These are phyloP conservation scores for Conops quadrifasciatus DNA, from an alignment of 2,888 invertebrate genomes.

Conservation along the genomic window DNA sequence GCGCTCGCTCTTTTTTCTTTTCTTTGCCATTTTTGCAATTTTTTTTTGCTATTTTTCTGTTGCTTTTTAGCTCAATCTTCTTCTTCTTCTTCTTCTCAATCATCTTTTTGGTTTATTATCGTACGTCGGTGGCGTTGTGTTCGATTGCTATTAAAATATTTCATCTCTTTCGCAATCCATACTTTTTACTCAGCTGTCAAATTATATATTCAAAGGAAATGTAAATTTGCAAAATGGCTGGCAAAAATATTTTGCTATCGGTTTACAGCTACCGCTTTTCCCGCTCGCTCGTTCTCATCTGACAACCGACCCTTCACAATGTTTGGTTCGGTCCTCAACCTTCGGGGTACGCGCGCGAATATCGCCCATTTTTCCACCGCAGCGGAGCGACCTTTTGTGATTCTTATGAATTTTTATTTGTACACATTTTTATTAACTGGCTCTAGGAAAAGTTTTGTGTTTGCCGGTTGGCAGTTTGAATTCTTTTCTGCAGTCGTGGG, in stretches of 20 bases:
- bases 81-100: neutral
- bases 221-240: slow-evolving; percentile 28
- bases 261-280: neutral
- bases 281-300: neutral
- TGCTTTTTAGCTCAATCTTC: neutral
- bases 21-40: no score
- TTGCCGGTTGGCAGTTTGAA: neutral
- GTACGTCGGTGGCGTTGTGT: slow-evolving; percentile 5
- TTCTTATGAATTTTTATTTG: slow-evolving; percentile 16
- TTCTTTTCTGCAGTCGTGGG: neutral
- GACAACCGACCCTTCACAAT: neutral
- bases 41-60: neutral
- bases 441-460: neutral
- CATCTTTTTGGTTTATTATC: slow-evolving; percentile 14
- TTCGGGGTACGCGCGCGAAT: neutral
- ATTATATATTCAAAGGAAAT: slow-evolving; percentile 32
- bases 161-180: slow-evolving; percentile 19
- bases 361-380: slow-evolving; percentile 9
- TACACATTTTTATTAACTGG: slow-evolving; percentile 2
- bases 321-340: neutral
- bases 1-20: no score
- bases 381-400: slow-evolving; percentile 3
- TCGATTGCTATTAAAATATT: slow-evolving; percentile 22
- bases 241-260: slow-evolving; percentile 27
- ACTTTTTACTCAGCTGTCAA: slow-evolving; percentile 28